Evolutionary conservation across 92 coral and sea anemone species (phyloP), one percentile per base, ranked within the genome.

Genomic region (Zoanthus sansibaricus): DNA sequence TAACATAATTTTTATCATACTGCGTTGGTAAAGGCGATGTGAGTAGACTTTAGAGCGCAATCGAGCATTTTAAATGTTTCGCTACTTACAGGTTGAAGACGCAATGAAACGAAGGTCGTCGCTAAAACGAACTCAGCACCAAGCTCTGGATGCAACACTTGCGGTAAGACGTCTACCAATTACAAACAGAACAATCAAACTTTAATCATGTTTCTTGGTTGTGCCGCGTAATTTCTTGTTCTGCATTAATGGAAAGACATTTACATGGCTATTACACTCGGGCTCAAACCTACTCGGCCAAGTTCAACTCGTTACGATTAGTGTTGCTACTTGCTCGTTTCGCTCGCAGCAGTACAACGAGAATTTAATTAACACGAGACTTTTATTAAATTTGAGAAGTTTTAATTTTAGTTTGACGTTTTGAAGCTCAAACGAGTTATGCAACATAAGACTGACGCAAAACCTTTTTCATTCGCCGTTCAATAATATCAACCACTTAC

Each of bases 91-190:
- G 99, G 99, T 97, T 76, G 94, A 93, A 70, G 94, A 93, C 74
- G 95, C 99, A 4, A 71, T 93, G 67, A 91, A 94, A 75, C 90
- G 90, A 13, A 83, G 98, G 13, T 89, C 95, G 30, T 77, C 91
- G 18, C 25, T 88, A 10, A 90, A 84, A 71, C 91, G 91, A 42
- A 71, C 77, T 21, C 94, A 93, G 68, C 83, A 91, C 10, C 98
- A 92, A 64, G 93, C 94, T 2, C 88, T 97, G 49, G 99, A 95
- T 86, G 99, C 86, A 37, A 97, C 96, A 16, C 73, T 97, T 54
- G 98, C 99, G 93, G 99, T 97, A 91, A 90, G 99, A 49, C 55
- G 0, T 7, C 55, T 1, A 11, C 55, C 55, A 9, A 49, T 1
- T 9, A 49, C 55, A 9, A 49, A 11, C 9, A 7, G 7, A 49